Conservation (phyloP, 1,140 invertebrate genomes). For the Asbolus verrucosus region DNA sequence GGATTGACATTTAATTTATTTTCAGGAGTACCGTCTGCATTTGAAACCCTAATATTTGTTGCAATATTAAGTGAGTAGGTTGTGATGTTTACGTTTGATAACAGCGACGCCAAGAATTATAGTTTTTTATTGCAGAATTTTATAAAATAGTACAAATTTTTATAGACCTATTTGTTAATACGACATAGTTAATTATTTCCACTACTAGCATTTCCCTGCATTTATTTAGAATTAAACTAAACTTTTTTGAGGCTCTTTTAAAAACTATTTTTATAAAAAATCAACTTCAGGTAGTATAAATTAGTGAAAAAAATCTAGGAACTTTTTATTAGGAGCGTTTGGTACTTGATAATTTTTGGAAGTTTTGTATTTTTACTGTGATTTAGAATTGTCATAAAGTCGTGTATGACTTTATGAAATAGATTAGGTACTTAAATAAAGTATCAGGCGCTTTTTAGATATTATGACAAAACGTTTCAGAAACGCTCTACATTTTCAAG, state of each 20-base stretch:
- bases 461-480: conserved; percentile 12
- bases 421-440: conserved; percentile 30
- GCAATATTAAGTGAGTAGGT: conserved; percentile 39
- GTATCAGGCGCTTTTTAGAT: conserved; percentile 36
- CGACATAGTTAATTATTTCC: conserved; percentile 20
- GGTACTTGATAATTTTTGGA: conserved; percentile 2
- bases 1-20: conserved; percentile 63
- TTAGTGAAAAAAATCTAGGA: no score
- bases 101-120: conserved; percentile 40
- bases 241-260: conserved; percentile 23
- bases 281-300: no score
- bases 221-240: conserved; percentile 14
- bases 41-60: conserved; percentile 18
- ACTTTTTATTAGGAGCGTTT: neutral
- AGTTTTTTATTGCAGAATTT: conserved; percentile 14
- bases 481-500: neutral
- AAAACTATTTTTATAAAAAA: conserved; percentile 16
- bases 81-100: conserved; percentile 38
- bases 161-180: conserved; percentile 13
- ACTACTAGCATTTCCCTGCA: conserved; percentile 18
- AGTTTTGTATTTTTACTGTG: conserved; percentile 32
- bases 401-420: conserved; percentile 7
- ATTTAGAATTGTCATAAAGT: conserved; percentile 22
- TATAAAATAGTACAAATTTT: conserved; percentile 46
- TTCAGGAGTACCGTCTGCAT: neutral